Evolutionary conservation across 1,140 invertebrate species (phyloP).

Genomic region (Zaprionus inermis): DNA sequence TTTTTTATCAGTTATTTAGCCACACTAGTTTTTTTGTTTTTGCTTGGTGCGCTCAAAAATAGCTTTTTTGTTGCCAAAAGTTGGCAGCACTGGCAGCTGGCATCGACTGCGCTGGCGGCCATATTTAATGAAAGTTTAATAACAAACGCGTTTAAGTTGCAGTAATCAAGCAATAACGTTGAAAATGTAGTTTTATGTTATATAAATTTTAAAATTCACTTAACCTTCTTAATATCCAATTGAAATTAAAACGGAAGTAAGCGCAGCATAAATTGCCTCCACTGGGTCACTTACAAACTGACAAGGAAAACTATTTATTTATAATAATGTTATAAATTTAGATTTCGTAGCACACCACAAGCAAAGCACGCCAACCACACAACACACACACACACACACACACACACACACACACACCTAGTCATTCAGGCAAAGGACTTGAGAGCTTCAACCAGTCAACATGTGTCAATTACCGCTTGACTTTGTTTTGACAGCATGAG

Average conservation of each 20-base stretch:
- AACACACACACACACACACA: not conserved
- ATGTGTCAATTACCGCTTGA: constrained; percentile 78
- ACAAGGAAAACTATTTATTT: not conserved
- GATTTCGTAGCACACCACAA: constrained; percentile 13
- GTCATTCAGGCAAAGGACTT: not conserved
- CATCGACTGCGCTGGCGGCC: not conserved
- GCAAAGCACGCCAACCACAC: not conserved
- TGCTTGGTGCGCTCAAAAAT: too few relatives aligned
- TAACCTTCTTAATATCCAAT: not conserved
- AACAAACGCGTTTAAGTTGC: not conserved
- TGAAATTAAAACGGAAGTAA: not conserved
- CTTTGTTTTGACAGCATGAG: constrained; percentile 73
- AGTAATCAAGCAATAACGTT: too few relatives aligned
- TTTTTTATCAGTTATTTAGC: too few relatives aligned
- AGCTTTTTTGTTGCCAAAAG: too few relatives aligned
- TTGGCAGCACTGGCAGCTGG: too few relatives aligned
- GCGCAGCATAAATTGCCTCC: not conserved
- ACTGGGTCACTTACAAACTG: not conserved
- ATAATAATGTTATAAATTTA: constrained; percentile 37
- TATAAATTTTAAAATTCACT: too few relatives aligned
- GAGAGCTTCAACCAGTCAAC: constrained; percentile 52
- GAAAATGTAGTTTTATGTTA: too few relatives aligned
- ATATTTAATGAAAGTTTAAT: not conserved
- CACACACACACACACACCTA: not conserved
- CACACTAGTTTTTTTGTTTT: too few relatives aligned